Conservation (phyloP, 2,797 vertebrate genomes). For the Cossypha niveicapilla region DNA sequence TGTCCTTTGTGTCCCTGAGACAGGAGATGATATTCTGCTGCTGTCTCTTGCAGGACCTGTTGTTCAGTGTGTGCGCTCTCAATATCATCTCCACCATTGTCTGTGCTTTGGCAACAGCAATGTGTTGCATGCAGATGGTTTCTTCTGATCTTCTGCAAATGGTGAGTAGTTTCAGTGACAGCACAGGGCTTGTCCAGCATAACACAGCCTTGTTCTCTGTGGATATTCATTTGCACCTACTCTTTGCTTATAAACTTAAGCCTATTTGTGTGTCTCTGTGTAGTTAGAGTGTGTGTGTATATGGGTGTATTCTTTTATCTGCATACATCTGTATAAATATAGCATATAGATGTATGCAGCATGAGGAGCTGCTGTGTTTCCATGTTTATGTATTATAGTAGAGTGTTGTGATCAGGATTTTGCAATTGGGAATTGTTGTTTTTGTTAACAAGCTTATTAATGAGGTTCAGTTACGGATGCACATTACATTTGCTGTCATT, state of each 20-base stretch:
- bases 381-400: not conserved
- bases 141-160: constrained; percentile 95
- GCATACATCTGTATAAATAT: not conserved
- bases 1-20: not conserved
- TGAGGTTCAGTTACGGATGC: not conserved
- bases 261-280: not conserved
- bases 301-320: not conserved
- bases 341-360: not conserved
- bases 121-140: constrained; percentile 99
- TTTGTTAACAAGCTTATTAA: not conserved
- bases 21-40: constrained; percentile 45
- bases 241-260: not conserved
- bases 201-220: not conserved
- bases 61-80: constrained; percentile 96
- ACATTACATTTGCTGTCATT: not conserved
- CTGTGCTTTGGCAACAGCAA: constrained; percentile 94
- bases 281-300: not conserved
- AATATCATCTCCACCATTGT: constrained; percentile 98
- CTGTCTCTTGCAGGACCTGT: constrained; percentile 84
- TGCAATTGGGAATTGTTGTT: not conserved
- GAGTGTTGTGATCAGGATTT: not conserved
- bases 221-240: not conserved
- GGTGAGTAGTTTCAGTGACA: constrained; percentile 80
- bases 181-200: not conserved
- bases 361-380: not conserved